Conservation (phyloP, 1,140 invertebrate genomes). For the Theocolax elegans region DNA sequence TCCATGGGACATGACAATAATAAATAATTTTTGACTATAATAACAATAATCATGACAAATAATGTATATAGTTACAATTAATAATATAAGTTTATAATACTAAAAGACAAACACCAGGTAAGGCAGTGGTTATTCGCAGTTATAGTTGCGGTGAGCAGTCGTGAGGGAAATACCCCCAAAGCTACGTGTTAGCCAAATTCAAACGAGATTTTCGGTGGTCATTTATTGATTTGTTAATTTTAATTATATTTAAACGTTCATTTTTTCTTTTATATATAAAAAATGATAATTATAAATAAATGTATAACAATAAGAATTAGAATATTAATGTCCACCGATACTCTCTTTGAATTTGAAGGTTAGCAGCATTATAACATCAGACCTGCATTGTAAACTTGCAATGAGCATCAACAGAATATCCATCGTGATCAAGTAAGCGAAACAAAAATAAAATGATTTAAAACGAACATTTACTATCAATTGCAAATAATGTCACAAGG, state of each 20-base stretch:
- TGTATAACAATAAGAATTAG: not conserved
- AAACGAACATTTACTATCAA: not conserved
- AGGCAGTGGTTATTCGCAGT: slow-evolving; percentile 69
- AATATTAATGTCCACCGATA: slow-evolving; percentile 24
- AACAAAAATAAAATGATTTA: slow-evolving; percentile 23
- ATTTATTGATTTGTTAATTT: not conserved
- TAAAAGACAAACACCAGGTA: slow-evolving; percentile 68
- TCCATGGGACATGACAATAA: not conserved
- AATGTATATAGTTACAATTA: slow-evolving; percentile 36
- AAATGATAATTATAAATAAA: not conserved
- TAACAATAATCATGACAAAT: slow-evolving; percentile 34
- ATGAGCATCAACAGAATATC: slow-evolving; percentile 5
- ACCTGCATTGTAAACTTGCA: slow-evolving; percentile 53
- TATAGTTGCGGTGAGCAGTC: slow-evolving; percentile 70
- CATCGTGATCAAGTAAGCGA: not conserved
- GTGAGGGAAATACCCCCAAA: slow-evolving; percentile 67
- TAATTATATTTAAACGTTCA: too few relatives aligned
- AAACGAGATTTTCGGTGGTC: slow-evolving; percentile 48
- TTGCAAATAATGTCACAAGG: slow-evolving; percentile 45
- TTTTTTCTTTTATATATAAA: too few relatives aligned
- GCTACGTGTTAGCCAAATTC: slow-evolving; percentile 68
- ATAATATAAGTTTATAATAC: slow-evolving; percentile 55
- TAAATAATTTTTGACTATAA: slow-evolving; percentile 29
- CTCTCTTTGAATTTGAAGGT: slow-evolving; percentile 62
- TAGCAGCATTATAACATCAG: slow-evolving; percentile 67